phyloP scores from a whole-genome alignment of 2,113 vertebrate species.

The Lepisosteus oculatus region DNA sequence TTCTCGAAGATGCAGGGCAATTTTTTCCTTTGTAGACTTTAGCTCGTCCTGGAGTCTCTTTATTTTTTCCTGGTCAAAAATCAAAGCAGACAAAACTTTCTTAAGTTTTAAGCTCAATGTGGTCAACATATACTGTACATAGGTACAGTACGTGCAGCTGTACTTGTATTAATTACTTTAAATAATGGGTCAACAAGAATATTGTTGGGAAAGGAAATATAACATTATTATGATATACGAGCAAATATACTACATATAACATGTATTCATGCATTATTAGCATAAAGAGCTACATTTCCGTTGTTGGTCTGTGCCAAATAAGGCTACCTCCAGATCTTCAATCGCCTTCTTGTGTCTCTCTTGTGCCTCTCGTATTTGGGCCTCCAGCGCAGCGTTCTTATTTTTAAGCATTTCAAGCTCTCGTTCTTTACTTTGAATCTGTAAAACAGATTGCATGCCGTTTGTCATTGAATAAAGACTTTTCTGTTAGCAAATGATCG shows the following conservation, averaged over 20 bases:
- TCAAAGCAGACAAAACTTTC: too few relatives aligned
- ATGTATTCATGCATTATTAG: not conserved
- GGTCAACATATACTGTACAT: too few relatives aligned
- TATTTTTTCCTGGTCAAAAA: constrained; percentile 42
- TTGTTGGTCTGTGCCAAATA: too few relatives aligned
- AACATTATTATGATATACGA: too few relatives aligned
- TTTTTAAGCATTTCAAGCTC: constrained; percentile 54
- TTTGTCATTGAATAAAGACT: too few relatives aligned
- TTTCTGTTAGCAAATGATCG: too few relatives aligned
- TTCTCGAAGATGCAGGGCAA: constrained; percentile 62
- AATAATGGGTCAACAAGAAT: too few relatives aligned
- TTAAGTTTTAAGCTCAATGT: too few relatives aligned
- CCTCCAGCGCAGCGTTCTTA: constrained; percentile 58
- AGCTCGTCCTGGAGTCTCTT: constrained; percentile 54
- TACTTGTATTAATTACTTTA: too few relatives aligned
- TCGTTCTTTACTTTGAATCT: constrained; percentile 61
- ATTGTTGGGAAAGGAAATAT: too few relatives aligned
- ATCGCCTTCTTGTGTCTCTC: constrained; percentile 49
- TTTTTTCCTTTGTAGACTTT: constrained; percentile 61
- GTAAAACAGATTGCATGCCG: constrained; percentile 28
- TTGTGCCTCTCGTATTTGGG: constrained; percentile 53
- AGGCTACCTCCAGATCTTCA: constrained; percentile 48
- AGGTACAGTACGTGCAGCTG: too few relatives aligned
- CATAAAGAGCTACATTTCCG: too few relatives aligned
- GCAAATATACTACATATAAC: not conserved